Percentiles rank a stretch among this genome's conserved stretches.
These are phyloP conservation scores for Drosophila sproati DNA, from an alignment of 1,140 invertebrate species.

Conservation along the genomic window DNA sequence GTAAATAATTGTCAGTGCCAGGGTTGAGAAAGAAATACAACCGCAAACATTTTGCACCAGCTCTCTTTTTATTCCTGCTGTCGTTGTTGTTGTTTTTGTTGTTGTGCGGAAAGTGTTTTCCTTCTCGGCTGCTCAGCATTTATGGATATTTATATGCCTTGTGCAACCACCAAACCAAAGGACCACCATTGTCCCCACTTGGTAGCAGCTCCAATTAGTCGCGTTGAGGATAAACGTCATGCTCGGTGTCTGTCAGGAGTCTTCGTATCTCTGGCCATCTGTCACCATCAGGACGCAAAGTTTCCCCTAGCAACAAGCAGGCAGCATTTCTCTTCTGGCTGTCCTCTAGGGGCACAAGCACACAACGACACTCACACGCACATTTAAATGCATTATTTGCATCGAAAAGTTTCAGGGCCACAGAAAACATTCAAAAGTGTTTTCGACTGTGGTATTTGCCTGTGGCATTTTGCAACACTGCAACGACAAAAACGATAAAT, in stretches of 20 bases:
- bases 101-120: conserved; percentile 33
- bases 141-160: conserved; percentile 74
- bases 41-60: conserved; percentile 66
- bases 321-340: conserved; percentile 5
- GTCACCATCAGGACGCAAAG: conserved; percentile 37
- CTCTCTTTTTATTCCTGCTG: conserved; percentile 22
- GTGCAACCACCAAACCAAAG: conserved; percentile 11
- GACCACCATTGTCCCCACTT: background rate
- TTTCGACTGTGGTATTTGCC: background rate
- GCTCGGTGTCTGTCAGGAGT: conserved; percentile 23
- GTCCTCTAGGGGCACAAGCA: background rate
- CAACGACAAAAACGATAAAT: background rate
- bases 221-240: conserved; percentile 54
- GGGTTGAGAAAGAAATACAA: conserved; percentile 54
- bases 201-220: conserved; percentile 65
- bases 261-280: conserved; percentile 23
- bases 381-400: conserved; percentile 8
- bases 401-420: background rate
- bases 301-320: conserved; percentile 11
- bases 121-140: conserved; percentile 52
- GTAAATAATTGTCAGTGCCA: conserved; percentile 76
- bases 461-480: conserved; percentile 11
- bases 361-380: background rate
- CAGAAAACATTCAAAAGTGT: conserved; percentile 5
- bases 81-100: conserved; percentile 1